These are phyloP conservation scores for Calyptomena viridis DNA, from an alignment of 2,113 vertebrate genomes.

Conservation along the genomic window DNA sequence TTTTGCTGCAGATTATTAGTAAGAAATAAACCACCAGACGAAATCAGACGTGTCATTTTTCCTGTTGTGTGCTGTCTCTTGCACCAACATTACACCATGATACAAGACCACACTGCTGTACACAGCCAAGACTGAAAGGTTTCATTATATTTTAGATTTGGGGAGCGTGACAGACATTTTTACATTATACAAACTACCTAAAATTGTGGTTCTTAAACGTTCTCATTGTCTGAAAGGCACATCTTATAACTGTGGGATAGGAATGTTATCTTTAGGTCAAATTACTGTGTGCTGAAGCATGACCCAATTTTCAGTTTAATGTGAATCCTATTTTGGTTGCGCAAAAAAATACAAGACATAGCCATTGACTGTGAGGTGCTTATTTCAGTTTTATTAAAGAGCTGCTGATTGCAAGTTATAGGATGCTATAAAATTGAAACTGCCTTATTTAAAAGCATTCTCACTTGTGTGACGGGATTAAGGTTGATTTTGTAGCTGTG, in stretches of 20 bases:
- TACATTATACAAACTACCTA: conserved; percentile 34
- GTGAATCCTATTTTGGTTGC: conserved; percentile 31
- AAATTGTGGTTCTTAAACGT: conserved; percentile 45
- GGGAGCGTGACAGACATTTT: conserved; percentile 18
- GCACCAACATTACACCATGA: neutral
- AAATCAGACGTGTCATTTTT: conserved; percentile 10
- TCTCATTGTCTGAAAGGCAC: conserved; percentile 59
- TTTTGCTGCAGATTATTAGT: conserved; percentile 4
- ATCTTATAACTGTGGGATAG: conserved; percentile 29
- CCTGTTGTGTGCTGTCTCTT: neutral
- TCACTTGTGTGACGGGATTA: neutral
- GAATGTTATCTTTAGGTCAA: conserved; percentile 69
- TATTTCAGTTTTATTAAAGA: conserved; percentile 67
- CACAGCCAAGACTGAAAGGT: neutral
- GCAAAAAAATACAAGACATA: conserved; percentile 10
- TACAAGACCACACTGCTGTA: neutral
- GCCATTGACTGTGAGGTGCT: conserved; percentile 35
- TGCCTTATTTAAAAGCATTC: conserved; percentile 55
- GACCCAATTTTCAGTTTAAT: conserved; percentile 60
- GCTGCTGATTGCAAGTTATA: conserved; percentile 53
- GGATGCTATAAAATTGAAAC: conserved; percentile 58
- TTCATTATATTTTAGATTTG: conserved; percentile 37
- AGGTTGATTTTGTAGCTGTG: conserved; percentile 15
- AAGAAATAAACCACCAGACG: neutral
- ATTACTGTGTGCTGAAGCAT: conserved; percentile 62